Conservation (phyloP, 2,797 vertebrate species). For the Acomys russatus region DNA sequence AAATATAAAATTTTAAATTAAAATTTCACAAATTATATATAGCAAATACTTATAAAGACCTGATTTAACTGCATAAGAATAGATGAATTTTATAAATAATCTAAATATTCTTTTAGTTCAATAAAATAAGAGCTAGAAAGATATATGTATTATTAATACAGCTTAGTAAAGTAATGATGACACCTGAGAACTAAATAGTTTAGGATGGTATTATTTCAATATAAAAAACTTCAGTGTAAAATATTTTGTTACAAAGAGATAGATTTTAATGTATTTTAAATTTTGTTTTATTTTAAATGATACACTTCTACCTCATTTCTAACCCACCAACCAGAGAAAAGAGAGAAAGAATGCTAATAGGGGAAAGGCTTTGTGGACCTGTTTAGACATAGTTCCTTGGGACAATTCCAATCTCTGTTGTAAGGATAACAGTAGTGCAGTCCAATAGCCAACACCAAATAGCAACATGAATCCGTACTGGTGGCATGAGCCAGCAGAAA, state of each 20-base stretch:
- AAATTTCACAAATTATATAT: not conserved
- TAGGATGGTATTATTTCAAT: slow-evolving; percentile 26
- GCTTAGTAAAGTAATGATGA: not conserved
- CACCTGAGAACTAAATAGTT: not conserved
- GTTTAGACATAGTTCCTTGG: too few species aligned
- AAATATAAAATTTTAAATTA: slow-evolving; percentile 1
- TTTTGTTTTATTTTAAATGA: not conserved
- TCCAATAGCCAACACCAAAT: too few species aligned
- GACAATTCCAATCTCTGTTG: too few species aligned
- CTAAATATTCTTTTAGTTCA: slow-evolving; percentile 15
- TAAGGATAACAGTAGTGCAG: too few species aligned
- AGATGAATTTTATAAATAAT: not conserved
- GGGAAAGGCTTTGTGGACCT: too few species aligned
- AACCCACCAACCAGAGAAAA: too few species aligned
- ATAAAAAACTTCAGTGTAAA: slow-evolving; percentile 50
- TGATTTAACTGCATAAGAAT: not conserved
- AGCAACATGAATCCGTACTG: too few species aligned
- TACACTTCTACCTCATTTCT: too few species aligned
- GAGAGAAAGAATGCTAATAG: too few species aligned
- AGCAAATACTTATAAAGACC: not conserved
- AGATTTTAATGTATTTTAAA: not conserved
- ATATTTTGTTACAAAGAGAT: not conserved
- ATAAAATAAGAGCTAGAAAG: not conserved
- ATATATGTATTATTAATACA: not conserved
- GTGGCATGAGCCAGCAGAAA: too few species aligned